A percentile compares a stretch with the other conserved stretches of the same genome.
These are phyloP conservation scores for Scolanthus callimorphus DNA, from an alignment of 92 coral and sea anemone species.

Conservation along the genomic window DNA sequence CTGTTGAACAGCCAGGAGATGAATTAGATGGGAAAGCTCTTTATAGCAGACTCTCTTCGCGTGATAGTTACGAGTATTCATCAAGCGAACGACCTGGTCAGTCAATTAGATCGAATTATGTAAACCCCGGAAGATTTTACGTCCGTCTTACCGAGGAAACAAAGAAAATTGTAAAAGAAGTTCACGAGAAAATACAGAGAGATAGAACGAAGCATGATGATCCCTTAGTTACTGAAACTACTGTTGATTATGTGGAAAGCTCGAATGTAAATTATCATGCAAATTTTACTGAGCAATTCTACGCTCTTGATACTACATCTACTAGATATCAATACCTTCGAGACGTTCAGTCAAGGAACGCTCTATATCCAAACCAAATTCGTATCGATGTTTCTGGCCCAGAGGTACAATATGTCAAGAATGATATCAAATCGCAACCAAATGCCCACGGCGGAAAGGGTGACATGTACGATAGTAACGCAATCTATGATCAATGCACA, in stretches of 20 bases:
- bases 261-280: background rate
- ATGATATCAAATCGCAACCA: background rate
- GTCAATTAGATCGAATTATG: constrained; percentile 15
- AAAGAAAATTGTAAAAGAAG: constrained; percentile 15
- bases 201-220: background rate
- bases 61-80: background rate
- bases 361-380: background rate
- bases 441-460: background rate
- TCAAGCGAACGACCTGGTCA: background rate
- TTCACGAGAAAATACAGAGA: constrained; percentile 19
- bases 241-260: background rate
- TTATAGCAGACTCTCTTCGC: background rate
- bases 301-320: no score
- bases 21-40: background rate
- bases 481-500: background rate
- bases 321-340: background rate
- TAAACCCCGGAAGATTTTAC: constrained; percentile 64
- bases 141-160: constrained; percentile 50
- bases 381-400: background rate
- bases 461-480: background rate
- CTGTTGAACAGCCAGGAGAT: background rate
- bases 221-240: background rate
- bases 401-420: background rate
- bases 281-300: background rate
- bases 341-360: background rate